Evolutionary conservation across 2,113 vertebrate genomes (phyloP), one percentile per base, ranked within the genome.

Genomic region (Thalassarche chlororhynchos): DNA sequence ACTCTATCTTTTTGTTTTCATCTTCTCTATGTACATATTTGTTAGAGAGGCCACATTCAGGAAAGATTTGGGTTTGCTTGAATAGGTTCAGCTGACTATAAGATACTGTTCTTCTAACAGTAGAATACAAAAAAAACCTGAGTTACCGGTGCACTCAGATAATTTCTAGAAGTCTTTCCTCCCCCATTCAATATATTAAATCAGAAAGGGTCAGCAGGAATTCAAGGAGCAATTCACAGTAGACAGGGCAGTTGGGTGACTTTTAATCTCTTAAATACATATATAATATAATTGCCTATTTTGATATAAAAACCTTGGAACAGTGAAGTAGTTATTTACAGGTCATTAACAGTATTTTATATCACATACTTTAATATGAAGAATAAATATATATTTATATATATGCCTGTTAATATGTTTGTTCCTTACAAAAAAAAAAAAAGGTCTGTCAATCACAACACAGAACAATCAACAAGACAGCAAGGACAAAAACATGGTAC

Each of bases 141-240:
- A 89, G 49, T 68, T 91, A 29, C 8, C 71, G 29, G 75, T 58
- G 16, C 58, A 96, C 31, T 85, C 32, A 84, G 77, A 44, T 89
- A 93, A 94, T 64, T 93, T 80, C 82, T 78, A 87, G 40, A 97
- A 91, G 21, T 74, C 17, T 44, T 95, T 87, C n/a, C 9, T 62
- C 12, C 21, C 20, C 10, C 5, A 34, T 60, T 65, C n/a, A 75
- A 42, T 65, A 61, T 58, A 75, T 71, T 65, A 96, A 66, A 82
- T 60, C 13, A 77, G 62, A 91, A 83, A 80, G 16, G 6, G 17
- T 57, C 81, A 84, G 23, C 26, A 90, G 36, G 60, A 93, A 72
- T 78, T 13, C 3, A 92, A 80, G 71, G 14, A 85, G 16, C 31
- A 80, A 69, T 60, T 84, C 17, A 71, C 13, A 83, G 31, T 46